Conservation (phyloP, 2,113 vertebrate genomes). For the Neotoma lepida region DNA sequence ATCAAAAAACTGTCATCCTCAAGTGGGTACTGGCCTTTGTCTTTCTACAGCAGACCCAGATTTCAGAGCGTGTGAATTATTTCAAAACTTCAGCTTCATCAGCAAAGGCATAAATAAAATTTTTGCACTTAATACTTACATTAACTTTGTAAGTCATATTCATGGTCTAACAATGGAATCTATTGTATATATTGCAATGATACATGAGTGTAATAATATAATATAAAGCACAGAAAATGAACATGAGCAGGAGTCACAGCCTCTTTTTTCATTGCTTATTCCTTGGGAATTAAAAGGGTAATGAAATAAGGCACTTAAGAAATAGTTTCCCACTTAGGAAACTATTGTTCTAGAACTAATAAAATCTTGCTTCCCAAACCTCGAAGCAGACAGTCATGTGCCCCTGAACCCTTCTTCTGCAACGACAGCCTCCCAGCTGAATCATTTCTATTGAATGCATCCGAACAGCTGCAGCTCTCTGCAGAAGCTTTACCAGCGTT, state of each 20-base stretch:
- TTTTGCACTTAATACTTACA: not conserved
- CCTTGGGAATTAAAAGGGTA: too few species aligned
- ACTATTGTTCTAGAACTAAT: constrained; percentile 20
- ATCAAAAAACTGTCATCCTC: not conserved
- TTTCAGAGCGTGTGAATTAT: not conserved
- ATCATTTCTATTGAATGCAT: constrained; percentile 23
- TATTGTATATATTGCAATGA: not conserved
- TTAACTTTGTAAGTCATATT: constrained; percentile 19
- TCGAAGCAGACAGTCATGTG: not conserved
- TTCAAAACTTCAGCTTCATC: not conserved
- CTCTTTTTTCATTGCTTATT: not conserved
- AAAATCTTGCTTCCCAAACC: not conserved
- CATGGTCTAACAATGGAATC: not conserved
- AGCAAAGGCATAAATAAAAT: constrained; percentile 35
- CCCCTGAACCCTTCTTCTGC: not conserved
- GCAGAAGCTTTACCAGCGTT: constrained; percentile 46
- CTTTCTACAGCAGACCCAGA: not conserved
- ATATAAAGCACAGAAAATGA: not conserved
- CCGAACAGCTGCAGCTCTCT: constrained; percentile 61
- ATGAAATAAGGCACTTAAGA: too few species aligned
- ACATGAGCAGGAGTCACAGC: not conserved
- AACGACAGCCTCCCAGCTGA: not conserved
- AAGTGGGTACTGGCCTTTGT: not conserved
- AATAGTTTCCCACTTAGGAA: not conserved
- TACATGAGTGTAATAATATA: not conserved